Base-by-base conservation (phyloP, 1,140 invertebrate genomes). In the Sipha flava region DNA sequence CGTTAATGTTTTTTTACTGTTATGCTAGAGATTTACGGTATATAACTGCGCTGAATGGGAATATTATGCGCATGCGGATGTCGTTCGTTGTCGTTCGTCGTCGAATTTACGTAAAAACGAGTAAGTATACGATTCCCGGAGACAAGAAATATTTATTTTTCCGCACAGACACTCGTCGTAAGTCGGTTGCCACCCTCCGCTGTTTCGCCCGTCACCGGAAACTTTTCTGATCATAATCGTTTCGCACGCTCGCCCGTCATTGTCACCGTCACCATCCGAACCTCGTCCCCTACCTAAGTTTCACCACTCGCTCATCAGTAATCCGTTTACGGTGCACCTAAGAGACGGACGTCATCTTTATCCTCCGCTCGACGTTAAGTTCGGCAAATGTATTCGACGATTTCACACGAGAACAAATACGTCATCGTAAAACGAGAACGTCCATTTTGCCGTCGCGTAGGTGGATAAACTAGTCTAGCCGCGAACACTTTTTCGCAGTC, bases 41-140 rank as follows among this genome's bases (percentile, higher is more conserved):
- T 59, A 59, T 77, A 77, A 77, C 73, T 77, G 73, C 73, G 34
- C 16, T 37, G 52, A 77, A 77, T 77, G 73, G 73, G 73, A 77
- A 77, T 77, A 77, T 77, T 77, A 77, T 77, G 49, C 73, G 52
- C 23, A n/a, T 52, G 72, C 49, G 43, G 57, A 75, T 52, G 70
- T 73, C 68, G 68, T 12, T 37, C 23, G 45, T 75, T 75, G 49
- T 75, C 37, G 31, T 52, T 37, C 43, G 10, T 34, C 73, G 52
- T 29, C 40, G 16, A 70, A 70, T 70, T 70, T 70, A 77, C 73
- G 73, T 59, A 40, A 57, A 57, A 77, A 57, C 45, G 72, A 52
- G 72, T 75, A 54, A 54, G 47, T 75, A n/a, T n/a, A 40, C 72
- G 26, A 75, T 52, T 54, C 18, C 2, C 31, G n/a, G 72, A 52